These are phyloP conservation scores for Larimichthys crocea DNA, from an alignment of 2,113 vertebrate genomes.

Conservation along the genomic window DNA sequence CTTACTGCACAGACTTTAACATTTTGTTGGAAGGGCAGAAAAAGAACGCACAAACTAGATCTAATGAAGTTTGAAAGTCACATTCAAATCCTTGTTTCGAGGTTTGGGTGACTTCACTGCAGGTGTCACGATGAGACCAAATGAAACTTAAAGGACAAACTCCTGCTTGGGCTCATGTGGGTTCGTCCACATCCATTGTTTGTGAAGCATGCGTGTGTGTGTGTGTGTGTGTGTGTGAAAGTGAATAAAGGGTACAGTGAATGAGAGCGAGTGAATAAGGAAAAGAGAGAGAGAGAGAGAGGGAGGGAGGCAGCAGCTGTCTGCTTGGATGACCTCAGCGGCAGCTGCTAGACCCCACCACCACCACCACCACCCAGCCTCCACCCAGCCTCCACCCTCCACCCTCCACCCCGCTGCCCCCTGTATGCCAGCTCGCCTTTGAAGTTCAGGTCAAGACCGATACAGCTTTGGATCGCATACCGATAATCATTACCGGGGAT, in stretches of 20 bases:
- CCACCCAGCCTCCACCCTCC: neutral
- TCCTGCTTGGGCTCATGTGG: neutral
- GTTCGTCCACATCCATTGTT: conserved; percentile 22
- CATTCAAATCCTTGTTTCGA: too few relatives aligned
- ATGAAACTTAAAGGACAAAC: conserved; percentile 7
- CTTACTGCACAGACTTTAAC: neutral
- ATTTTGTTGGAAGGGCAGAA: neutral
- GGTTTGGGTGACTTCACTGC: neutral
- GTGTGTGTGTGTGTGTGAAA: conserved; percentile 17
- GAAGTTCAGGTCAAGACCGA: conserved; percentile 73
- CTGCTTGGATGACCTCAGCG: conserved; percentile 78
- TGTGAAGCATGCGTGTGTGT: neutral
- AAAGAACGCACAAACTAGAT: neutral
- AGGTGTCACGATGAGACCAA: neutral
- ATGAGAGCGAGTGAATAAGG: conserved; percentile 32
- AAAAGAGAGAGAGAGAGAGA: conserved; percentile 26
- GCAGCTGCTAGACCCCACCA: conserved; percentile 73
- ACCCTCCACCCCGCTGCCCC: conserved; percentile 20
- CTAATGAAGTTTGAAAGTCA: neutral
- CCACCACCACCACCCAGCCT: neutral
- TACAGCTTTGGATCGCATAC: conserved; percentile 62
- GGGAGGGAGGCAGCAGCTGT: conserved; percentile 72
- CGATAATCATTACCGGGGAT: conserved; percentile 54
- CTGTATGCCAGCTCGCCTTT: conserved; percentile 75
- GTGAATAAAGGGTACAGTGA: conserved; percentile 47